Conservation (phyloP, 2,797 vertebrate species). For the Huso huso region DNA sequence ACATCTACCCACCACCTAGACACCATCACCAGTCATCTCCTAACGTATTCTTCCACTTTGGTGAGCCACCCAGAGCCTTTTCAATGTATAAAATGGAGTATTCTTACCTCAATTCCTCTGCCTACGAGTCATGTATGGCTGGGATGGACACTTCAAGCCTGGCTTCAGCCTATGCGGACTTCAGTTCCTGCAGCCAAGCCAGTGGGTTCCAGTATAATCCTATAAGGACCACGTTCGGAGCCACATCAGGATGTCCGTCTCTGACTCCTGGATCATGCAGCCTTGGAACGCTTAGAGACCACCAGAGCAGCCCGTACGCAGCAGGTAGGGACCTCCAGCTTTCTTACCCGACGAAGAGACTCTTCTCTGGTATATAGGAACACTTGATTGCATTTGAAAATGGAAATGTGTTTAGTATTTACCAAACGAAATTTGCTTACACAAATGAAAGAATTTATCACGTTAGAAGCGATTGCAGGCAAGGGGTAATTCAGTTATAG, state of each 20-base stretch:
- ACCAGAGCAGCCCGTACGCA: conserved; percentile 98
- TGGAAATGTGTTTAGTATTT: conserved; percentile 99
- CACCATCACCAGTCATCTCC: conserved; percentile 59
- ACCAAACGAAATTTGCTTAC: conserved; percentile 99
- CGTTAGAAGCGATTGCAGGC: conserved; percentile 99
- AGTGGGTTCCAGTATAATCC: conserved; percentile 99
- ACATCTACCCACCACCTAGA: conserved; percentile 80
- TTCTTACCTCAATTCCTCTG: conserved; percentile 99
- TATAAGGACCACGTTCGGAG: conserved; percentile 98
- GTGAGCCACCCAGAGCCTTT: conserved; percentile 79
- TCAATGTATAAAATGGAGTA: conserved; percentile 99
- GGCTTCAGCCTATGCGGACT: conserved; percentile 99
- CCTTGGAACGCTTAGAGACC: conserved; percentile 94
- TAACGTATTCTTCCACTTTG: conserved; percentile 48
- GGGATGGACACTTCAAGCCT: conserved; percentile 98
- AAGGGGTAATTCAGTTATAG: conserved; percentile 98
- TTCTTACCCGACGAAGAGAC: conserved; percentile 56
- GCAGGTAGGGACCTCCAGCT: conserved; percentile 84
- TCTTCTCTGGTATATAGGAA: conserved; percentile 80
- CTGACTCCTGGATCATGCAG: conserved; percentile 98
- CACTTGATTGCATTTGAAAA: conserved; percentile 97
- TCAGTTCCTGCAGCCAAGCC: conserved; percentile 99
- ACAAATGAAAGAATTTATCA: conserved; percentile 99
- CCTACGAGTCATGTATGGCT: conserved; percentile 99
- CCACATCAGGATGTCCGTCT: conserved; percentile 93